These are phyloP conservation scores for Bombylius discolor DNA, from an alignment of 2,888 invertebrate species.

Conservation along the genomic window DNA sequence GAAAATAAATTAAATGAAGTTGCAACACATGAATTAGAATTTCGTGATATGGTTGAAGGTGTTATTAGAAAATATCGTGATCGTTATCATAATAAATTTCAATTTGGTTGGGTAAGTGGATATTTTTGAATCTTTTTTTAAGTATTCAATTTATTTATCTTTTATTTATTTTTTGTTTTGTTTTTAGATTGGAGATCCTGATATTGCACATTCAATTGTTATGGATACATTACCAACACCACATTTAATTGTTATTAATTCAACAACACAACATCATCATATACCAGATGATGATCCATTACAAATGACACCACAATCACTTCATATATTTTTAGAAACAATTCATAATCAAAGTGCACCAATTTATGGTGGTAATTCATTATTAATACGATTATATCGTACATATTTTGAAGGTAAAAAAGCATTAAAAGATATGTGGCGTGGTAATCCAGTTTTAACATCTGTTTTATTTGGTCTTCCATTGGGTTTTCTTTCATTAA, in stretches of 20 bases:
- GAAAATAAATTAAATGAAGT: constrained; percentile 77
- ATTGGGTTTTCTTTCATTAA: constrained; percentile 80
- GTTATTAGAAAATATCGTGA: constrained; percentile 61
- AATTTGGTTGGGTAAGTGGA: constrained; percentile 82
- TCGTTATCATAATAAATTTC: constrained; percentile 69
- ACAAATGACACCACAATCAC: constrained; percentile 59
- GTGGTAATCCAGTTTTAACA: constrained; percentile 84
- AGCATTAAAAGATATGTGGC: constrained; percentile 75
- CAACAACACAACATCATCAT: constrained; percentile 84
- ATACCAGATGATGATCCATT: constrained; percentile 73
- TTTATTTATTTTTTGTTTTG: neutral
- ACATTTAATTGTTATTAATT: constrained; percentile 79
- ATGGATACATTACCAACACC: constrained; percentile 76
- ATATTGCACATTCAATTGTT: constrained; percentile 85
- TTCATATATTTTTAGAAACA: constrained; percentile 33
- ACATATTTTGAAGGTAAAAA: constrained; percentile 73
- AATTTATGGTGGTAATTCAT: constrained; percentile 74
- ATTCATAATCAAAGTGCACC: constrained; percentile 65
- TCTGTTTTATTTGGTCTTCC: constrained; percentile 89
- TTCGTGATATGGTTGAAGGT: constrained; percentile 71
- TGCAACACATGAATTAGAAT: constrained; percentile 65
- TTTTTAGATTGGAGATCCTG: constrained; percentile 58
- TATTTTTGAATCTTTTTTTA: neutral
- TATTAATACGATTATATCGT: constrained; percentile 62
- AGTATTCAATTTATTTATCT: neutral